Percentiles rank a stretch among this genome's conserved stretches.
Conservation (phyloP, 2,888 invertebrate species). For the Sycophila texana region DNA sequence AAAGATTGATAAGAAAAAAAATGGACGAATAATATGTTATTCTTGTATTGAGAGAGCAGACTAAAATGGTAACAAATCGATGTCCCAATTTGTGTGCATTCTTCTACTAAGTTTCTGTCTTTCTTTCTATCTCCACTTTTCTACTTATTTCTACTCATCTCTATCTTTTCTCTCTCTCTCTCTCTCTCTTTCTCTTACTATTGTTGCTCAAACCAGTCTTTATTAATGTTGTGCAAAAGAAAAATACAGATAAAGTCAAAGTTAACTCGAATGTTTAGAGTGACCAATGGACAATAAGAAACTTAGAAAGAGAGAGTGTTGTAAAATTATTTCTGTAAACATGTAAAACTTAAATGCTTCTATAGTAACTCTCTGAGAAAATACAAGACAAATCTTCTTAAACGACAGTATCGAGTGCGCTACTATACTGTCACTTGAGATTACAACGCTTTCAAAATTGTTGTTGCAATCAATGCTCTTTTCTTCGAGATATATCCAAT, state of each 20-base stretch:
- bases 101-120: constrained; percentile 48
- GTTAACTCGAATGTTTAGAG: neutral
- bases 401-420: constrained; percentile 3
- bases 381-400: constrained; percentile 32
- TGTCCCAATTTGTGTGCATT: constrained; percentile 58
- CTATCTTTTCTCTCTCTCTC: constrained; percentile 42
- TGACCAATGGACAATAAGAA: neutral
- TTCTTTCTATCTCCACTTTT: constrained; percentile 10
- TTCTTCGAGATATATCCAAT: too few species aligned
- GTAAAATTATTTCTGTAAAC: constrained; percentile 12
- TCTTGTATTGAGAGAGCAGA: constrained; percentile 68
- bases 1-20: constrained; percentile 36
- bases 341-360: neutral
- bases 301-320: constrained; percentile 20
- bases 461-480: constrained; percentile 47
- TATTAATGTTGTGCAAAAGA: constrained; percentile 16
- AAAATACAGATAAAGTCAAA: constrained; percentile 25
- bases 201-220: constrained; percentile 38
- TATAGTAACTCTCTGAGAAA: constrained; percentile 21
- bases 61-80: constrained; percentile 69
- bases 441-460: constrained; percentile 29
- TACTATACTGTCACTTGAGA: constrained; percentile 14
- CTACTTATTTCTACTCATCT: constrained; percentile 30
- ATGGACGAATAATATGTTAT: constrained; percentile 35
- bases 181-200: constrained; percentile 29